Conservation (phyloP, 2,113 vertebrate genomes). For the Callipepla californica region DNA sequence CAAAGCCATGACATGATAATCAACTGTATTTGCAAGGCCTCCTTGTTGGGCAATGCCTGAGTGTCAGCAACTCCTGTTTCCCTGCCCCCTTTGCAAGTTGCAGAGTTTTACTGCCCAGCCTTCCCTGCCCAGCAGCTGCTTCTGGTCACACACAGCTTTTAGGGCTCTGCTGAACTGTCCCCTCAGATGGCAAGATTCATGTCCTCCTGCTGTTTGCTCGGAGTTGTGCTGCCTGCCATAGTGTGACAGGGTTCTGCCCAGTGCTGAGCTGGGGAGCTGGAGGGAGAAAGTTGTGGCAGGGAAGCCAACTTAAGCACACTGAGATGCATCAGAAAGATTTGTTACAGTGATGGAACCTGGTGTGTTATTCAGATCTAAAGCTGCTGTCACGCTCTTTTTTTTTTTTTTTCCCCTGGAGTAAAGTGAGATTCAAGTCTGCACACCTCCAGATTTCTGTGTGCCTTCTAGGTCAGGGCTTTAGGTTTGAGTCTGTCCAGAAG, state of each 20-base stretch:
- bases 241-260: neutral
- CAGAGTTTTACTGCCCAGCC: fast-evolving
- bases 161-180: neutral
- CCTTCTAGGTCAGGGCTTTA: neutral
- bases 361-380: neutral
- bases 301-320: neutral
- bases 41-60: neutral
- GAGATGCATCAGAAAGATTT: neutral
- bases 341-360: neutral
- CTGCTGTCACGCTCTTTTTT: neutral
- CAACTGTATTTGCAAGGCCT: neutral
- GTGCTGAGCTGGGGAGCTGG: neutral
- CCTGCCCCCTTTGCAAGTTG: neutral
- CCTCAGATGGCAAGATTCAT: neutral
- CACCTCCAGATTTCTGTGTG: neutral
- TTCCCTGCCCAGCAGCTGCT: neutral
- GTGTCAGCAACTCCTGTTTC: neutral
- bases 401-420: neutral
- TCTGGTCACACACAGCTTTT: neutral
- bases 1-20: neutral
- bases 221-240: fast-evolving
- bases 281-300: neutral
- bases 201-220: neutral
- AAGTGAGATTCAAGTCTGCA: neutral
- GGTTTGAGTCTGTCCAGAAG: neutral